These are phyloP conservation scores for Byasa hedistus DNA, from an alignment of 2,888 invertebrate genomes.

Conservation along the genomic window DNA sequence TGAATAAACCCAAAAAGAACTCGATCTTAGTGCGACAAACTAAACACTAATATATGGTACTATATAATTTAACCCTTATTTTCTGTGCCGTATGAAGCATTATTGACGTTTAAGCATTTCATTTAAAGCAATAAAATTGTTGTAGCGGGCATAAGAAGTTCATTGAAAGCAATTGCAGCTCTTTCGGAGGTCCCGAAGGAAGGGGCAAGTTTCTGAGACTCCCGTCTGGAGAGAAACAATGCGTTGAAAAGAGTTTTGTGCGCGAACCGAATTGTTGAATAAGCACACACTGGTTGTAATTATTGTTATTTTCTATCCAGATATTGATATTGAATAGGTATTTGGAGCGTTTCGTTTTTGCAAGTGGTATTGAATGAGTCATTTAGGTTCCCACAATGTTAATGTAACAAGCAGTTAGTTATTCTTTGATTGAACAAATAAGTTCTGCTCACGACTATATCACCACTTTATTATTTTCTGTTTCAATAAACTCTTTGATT, in stretches of 20 bases:
- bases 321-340: constrained; percentile 40
- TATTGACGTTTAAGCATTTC: constrained; percentile 2
- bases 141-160: constrained; percentile 59
- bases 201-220: constrained; percentile 58
- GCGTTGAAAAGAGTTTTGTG: constrained; percentile 66
- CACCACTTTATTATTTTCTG: too few relatives aligned
- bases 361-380: constrained; percentile 25
- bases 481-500: too few relatives aligned
- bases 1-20: constrained; percentile 23
- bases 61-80: constrained; percentile 4
- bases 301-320: constrained; percentile 45
- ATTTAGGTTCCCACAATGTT: constrained; percentile 11
- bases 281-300: constrained; percentile 40
- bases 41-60: neutral
- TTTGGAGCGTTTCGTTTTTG: constrained; percentile 37
- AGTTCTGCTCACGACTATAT: neutral
- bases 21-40: constrained; percentile 23
- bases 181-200: constrained; percentile 53
- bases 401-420: constrained; percentile 22
- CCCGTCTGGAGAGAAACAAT: constrained; percentile 66
- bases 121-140: constrained; percentile 20
- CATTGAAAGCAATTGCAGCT: constrained; percentile 73
- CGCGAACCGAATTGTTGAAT: constrained; percentile 49
- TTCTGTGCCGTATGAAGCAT: neutral
- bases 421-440: neutral